Conservation (phyloP, 2,888 invertebrate genomes). For the Rotaria macrura region DNA sequence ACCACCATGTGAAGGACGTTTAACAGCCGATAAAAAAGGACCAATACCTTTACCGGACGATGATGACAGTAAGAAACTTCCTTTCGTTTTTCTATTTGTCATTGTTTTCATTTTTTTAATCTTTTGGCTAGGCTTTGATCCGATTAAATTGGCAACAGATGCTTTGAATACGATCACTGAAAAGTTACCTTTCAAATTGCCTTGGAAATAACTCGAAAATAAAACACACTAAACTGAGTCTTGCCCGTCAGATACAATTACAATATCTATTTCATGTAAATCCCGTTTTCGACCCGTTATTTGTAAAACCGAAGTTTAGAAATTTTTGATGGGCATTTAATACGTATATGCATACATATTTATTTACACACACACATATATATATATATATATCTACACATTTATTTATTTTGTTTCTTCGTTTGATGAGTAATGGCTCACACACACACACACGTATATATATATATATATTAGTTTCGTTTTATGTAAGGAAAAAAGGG, state of each 20-base stretch:
- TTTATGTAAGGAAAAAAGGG: neutral
- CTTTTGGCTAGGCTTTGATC: neutral
- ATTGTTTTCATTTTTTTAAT: neutral
- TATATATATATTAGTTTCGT: neutral
- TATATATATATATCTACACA: neutral
- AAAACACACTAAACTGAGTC: neutral
- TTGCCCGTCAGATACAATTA: neutral
- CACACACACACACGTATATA: too few relatives aligned
- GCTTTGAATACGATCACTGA: neutral
- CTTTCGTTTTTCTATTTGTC: neutral
- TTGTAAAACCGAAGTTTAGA: too few relatives aligned
- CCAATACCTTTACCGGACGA: neutral
- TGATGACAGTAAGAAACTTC: neutral
- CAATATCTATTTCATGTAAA: neutral
- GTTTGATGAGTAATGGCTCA: neutral
- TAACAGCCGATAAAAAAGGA: constrained; percentile 13
- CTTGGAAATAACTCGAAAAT: neutral
- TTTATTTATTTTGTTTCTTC: neutral
- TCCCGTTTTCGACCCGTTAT: too few relatives aligned
- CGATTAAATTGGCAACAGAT: constrained; percentile 6
- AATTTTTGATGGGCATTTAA: neutral
- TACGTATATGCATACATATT: neutral
- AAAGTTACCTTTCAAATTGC: constrained; percentile 14
- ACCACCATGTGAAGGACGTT: neutral
- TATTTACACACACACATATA: neutral